phyloP scores from a whole-genome alignment of 2,888 invertebrate species.

The Ferdinandea cuprea region DNA sequence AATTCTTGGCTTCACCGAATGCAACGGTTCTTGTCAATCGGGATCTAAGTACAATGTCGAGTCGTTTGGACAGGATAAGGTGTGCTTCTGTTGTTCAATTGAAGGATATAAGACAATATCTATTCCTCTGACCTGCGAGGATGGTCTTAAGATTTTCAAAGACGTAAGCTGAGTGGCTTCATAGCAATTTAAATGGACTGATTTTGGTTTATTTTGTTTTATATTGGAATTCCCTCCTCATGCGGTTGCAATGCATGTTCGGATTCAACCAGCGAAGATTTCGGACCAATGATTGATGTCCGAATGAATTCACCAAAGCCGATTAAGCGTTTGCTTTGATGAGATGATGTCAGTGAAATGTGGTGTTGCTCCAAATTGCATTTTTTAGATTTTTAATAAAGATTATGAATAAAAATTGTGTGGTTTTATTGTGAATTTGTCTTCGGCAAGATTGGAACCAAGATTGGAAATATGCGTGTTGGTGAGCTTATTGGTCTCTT shows the following conservation, averaged over 20 bases:
- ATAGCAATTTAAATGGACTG: not conserved
- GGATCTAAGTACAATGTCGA: slow-evolving; percentile 87
- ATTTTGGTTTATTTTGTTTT: not conserved
- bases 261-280: slow-evolving; percentile 74
- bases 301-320: slow-evolving; percentile 43
- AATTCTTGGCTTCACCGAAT: slow-evolving; percentile 87
- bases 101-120: slow-evolving; percentile 78
- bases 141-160: slow-evolving; percentile 80
- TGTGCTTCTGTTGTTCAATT: slow-evolving; percentile 86
- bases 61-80: slow-evolving; percentile 85
- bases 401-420: too few species aligned
- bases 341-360: too few species aligned
- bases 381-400: too few species aligned
- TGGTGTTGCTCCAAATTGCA: too few species aligned
- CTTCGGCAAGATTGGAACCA: too few species aligned
- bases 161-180: slow-evolving; percentile 73
- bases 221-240: slow-evolving; percentile 80
- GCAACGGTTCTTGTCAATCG: slow-evolving; percentile 88
- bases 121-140: slow-evolving; percentile 83
- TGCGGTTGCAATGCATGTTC: slow-evolving; percentile 79
- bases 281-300: slow-evolving; percentile 73
- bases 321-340: slow-evolving; percentile 40
- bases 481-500: too few species aligned
- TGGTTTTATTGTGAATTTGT: too few species aligned
- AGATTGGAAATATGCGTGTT: too few species aligned